A percentile compares a stretch with the other conserved stretches of the same genome.
Evolutionary conservation across 2,888 invertebrate species (phyloP).

Genomic region (Callyntrura sp.): DNA sequence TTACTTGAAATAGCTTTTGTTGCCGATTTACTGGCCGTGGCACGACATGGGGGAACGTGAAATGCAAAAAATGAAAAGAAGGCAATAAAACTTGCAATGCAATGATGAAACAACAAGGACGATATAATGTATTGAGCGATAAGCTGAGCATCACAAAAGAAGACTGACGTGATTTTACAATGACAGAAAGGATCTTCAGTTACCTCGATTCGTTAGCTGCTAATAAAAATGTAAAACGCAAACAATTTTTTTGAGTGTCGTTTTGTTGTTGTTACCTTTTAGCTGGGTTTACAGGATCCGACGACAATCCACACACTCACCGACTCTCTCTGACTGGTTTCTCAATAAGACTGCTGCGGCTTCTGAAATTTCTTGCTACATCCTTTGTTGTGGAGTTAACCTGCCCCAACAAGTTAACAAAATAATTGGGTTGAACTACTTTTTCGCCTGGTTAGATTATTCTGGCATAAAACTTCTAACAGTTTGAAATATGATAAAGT

Average conservation of each 20-base stretch:
- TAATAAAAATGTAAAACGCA: not conserved
- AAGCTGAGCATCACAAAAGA: not conserved
- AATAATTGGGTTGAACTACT: conserved; percentile 19
- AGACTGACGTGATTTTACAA: not conserved
- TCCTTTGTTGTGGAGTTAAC: not conserved
- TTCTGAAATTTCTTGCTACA: not conserved
- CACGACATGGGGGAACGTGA: too few species aligned
- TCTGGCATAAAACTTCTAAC: not conserved
- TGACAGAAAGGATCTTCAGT: not conserved
- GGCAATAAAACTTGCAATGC: too few species aligned
- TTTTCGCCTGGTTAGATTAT: not conserved
- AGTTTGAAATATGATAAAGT: too few species aligned
- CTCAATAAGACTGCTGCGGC: too few species aligned
- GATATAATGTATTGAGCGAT: too few species aligned
- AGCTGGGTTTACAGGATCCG: not conserved
- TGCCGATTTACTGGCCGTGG: too few species aligned
- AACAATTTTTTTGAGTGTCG: not conserved
- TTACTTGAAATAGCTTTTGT: too few species aligned
- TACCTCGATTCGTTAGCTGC: not conserved
- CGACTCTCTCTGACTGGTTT: too few species aligned
- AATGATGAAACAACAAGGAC: too few species aligned
- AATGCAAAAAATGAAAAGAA: too few species aligned
- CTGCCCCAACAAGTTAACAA: conserved; percentile 10
- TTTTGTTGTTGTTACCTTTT: not conserved
- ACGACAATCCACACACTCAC: not conserved